A percentile compares a stretch with the other conserved stretches of the same genome.
phyloP scores from a whole-genome alignment of 2,113 vertebrate genomes.

The Apus apus region DNA sequence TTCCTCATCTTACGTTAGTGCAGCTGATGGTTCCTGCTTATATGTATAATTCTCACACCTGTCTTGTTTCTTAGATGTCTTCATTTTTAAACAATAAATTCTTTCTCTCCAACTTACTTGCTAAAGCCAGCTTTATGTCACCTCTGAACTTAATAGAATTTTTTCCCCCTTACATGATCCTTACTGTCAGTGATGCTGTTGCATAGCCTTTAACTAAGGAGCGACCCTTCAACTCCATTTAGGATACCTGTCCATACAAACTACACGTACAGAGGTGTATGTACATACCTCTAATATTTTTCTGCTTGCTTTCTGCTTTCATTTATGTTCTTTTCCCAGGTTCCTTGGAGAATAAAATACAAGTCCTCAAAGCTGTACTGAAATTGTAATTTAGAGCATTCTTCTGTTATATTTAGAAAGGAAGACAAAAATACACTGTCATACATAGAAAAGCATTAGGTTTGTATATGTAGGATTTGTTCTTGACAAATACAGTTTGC shows the following conservation, averaged over 20 bases:
- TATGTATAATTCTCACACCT: accelerated
- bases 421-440: neutral
- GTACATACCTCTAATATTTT: neutral
- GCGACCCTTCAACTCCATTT: neutral
- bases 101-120: neutral
- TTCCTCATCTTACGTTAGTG: neutral
- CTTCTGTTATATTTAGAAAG: neutral
- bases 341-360: neutral
- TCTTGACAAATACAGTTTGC: neutral
- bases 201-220: neutral
- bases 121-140: neutral
- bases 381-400: neutral
- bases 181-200: neutral
- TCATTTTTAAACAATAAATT: neutral
- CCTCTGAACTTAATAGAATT: neutral
- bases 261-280: neutral
- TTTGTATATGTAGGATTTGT: neutral
- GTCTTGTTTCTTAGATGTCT: neutral
- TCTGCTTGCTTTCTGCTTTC: neutral
- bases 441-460: neutral
- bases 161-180: neutral
- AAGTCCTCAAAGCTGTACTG: neutral
- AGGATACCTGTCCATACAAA: neutral
- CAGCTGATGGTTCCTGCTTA: neutral
- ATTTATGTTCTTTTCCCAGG: neutral